These are phyloP conservation scores for Sympetrum striolatum DNA, from an alignment of 2,888 invertebrate genomes.

Conservation along the genomic window DNA sequence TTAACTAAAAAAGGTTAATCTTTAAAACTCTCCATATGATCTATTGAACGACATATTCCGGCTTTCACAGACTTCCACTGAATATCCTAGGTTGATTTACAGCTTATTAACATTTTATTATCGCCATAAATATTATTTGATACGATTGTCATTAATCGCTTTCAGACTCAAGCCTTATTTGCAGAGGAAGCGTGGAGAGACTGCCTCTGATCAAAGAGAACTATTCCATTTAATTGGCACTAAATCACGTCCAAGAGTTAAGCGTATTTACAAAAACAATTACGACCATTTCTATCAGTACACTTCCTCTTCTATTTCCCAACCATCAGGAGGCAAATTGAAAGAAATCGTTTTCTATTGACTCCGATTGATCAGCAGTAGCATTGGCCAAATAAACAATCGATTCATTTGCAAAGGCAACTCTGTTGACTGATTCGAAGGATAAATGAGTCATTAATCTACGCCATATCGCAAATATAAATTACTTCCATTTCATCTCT, in stretches of 20 bases:
- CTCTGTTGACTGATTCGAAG: neutral
- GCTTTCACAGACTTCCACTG: too few species aligned
- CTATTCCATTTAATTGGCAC: neutral
- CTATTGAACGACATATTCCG: too few species aligned
- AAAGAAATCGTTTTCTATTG: neutral
- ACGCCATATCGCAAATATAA: neutral
- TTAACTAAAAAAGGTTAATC: too few species aligned
- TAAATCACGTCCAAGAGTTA: neutral
- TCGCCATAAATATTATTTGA: too few species aligned
- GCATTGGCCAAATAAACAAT: neutral
- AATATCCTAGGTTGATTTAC: too few species aligned
- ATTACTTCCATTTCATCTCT: neutral
- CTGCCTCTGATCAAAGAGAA: neutral
- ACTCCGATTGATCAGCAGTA: neutral
- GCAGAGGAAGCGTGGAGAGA: too few species aligned
- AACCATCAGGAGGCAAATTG: neutral
- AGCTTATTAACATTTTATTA: too few species aligned
- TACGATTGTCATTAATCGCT: too few species aligned
- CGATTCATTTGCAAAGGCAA: neutral
- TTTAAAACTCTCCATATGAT: too few species aligned
- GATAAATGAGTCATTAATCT: neutral
- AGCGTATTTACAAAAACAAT: neutral
- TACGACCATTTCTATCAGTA: neutral
- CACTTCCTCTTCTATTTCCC: neutral
- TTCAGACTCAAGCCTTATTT: too few species aligned